Evolutionary conservation across 2,113 vertebrate species (phyloP).

Genomic region (human): DNA sequence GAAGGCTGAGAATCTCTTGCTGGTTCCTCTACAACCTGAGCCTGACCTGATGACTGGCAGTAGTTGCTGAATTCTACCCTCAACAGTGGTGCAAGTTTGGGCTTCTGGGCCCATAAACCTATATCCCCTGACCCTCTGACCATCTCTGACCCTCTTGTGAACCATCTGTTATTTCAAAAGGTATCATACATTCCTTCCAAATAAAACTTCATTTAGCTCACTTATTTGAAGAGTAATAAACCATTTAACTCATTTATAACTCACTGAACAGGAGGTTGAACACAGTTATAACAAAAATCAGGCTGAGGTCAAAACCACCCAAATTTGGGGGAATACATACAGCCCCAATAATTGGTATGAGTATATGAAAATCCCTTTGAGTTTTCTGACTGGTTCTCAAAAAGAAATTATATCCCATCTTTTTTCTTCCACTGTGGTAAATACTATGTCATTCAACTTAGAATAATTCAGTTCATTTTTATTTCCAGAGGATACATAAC

Average conservation of each 20-base stretch:
- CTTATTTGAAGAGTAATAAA: neutral
- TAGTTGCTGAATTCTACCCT: neutral
- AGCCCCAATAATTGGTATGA: neutral
- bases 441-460: neutral
- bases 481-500: neutral
- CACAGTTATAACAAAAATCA: neutral
- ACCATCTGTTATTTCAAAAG: neutral
- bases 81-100: neutral
- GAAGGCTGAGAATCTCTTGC: neutral
- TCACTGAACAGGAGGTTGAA: neutral
- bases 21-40: neutral
- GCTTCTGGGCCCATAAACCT: neutral
- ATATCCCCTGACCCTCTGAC: neutral
- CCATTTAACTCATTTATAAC: neutral
- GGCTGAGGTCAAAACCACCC: neutral
- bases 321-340: neutral
- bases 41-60: neutral
- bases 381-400: conserved; percentile 1
- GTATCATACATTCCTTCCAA: neutral
- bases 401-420: neutral
- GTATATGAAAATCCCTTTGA: neutral
- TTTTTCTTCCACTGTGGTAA: neutral
- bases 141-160: neutral
- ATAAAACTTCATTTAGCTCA: neutral
- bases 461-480: neutral